Conservation (phyloP, 2,888 invertebrate species). For the Polydrusus pterygomalis region DNA sequence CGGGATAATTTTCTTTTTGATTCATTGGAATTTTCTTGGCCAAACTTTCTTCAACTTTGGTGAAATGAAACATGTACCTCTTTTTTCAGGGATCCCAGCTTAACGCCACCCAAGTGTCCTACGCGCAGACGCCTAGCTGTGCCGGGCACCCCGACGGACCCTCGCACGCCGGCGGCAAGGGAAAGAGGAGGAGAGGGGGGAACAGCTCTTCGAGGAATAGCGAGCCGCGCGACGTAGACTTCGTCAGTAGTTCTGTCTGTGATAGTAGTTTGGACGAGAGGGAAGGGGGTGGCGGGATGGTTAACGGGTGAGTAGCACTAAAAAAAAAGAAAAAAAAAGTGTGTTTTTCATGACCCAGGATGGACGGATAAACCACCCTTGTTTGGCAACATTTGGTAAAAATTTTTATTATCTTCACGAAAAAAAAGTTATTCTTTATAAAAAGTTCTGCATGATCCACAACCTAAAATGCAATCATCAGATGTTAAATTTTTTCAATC, state of each 20-base stretch:
- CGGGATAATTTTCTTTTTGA: no score
- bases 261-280: constrained; percentile 46
- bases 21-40: no score
- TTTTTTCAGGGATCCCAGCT: constrained; percentile 20
- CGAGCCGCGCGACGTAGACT: constrained; percentile 11
- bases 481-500: no score
- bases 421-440: no score
- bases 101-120: constrained; percentile 37
- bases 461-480: no score
- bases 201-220: constrained; percentile 13
- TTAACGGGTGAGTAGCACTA: constrained; percentile 40
- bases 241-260: constrained; percentile 48
- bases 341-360: no score
- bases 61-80: no score
- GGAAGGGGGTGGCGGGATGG: constrained; percentile 31
- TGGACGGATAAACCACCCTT: no score
- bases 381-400: no score
- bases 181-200: constrained; percentile 41
- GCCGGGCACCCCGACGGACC: constrained; percentile 6
- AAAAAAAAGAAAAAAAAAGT: background rate
- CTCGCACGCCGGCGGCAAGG: constrained; percentile 17
- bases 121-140: background rate
- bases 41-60: no score
- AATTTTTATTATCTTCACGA: no score
- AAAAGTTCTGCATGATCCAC: no score